Evolutionary conservation across 2,113 vertebrate species (phyloP), one percentile per base, ranked within the genome.

Genomic region (Castor canadensis): DNA sequence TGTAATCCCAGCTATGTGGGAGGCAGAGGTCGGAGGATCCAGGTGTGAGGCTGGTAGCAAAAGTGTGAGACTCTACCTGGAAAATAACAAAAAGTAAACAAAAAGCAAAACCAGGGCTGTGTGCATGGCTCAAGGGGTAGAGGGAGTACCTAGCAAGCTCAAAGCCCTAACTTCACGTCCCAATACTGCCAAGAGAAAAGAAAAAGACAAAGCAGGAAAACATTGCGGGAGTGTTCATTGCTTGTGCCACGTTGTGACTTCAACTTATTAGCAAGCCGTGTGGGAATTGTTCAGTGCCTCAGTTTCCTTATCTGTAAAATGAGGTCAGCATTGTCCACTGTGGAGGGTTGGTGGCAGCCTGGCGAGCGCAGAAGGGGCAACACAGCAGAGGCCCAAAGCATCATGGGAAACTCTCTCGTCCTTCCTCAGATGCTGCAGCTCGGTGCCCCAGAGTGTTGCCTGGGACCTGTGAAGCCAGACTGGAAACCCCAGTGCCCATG

Each of bases 331-430:
- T 4, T 1, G 12, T 30, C 35, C 54, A 13, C 32, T 49, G 16
- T 30, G 28, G 0, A 38, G n/a, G 17, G 1, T 45, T 47, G 16
- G 28, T 17, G 24, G 0, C 16, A 9, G 49, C 3, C 10, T 11
- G 32, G 12, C 24, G 16, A 9, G 75, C 17, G 2, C 49, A 6
- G 26, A 28, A 3, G 0, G 2, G 35, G 32, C 35, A 47, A 8
- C 60, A 20, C 17, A 28, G 76, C 45, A 54, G 58, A 20, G 38
- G 24, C 54, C 71, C 20, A 15, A 1, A 0, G 35, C n/a, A 7
- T 30, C 0, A 0, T 1, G 28, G 40, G n/a, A 52, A 15, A 1
- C 9, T 0, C 17, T 12, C 9, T 0, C 7, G 22, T 3, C 15
- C 0, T 73, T 60, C 56, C 30, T 67, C 38, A 30, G 40, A 2